Evolutionary conservation across 2,797 vertebrate species (phyloP).

Genomic region (Orientallactaga sibirica): DNA sequence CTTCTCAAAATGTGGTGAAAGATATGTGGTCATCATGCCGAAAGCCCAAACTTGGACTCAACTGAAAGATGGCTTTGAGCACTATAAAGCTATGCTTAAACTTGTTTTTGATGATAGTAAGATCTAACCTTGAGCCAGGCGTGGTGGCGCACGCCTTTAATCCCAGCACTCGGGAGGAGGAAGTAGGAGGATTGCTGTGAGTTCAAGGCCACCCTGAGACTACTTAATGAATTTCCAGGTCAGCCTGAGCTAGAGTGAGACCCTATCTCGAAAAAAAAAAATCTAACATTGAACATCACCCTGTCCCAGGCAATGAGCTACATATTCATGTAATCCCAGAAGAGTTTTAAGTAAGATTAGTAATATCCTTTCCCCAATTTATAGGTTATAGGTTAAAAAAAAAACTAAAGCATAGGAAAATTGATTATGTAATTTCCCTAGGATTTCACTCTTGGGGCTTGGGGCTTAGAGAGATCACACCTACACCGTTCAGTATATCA

Average conservation of each 20-base stretch:
- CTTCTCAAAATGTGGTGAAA: not conserved
- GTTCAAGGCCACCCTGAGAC: no score
- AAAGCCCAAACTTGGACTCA: not conserved
- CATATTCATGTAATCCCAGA: not conserved
- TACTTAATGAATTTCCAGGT: no score
- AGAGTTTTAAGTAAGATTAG: not conserved
- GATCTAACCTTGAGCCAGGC: not conserved
- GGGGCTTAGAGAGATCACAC: not conserved
- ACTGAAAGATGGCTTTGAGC: constrained; percentile 8
- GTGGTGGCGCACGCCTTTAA: constrained; percentile 2
- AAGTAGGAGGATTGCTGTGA: no score
- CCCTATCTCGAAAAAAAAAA: no score
- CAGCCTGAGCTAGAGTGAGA: no score
- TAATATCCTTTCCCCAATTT: not conserved
- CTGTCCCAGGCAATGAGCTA: no score
- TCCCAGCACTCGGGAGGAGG: not conserved
- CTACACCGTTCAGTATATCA: fast-evolving
- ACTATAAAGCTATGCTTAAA: not conserved
- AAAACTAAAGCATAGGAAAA: not conserved
- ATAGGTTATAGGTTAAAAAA: not conserved
- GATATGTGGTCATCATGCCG: not conserved
- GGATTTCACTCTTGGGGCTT: not conserved
- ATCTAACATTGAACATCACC: no score
- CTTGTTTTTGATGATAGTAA: not conserved
- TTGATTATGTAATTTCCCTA: not conserved